Evolutionary conservation across 2,888 invertebrate genomes (phyloP), one percentile per base, ranked within the genome.

Genomic region (Gryllus longicercus): DNA sequence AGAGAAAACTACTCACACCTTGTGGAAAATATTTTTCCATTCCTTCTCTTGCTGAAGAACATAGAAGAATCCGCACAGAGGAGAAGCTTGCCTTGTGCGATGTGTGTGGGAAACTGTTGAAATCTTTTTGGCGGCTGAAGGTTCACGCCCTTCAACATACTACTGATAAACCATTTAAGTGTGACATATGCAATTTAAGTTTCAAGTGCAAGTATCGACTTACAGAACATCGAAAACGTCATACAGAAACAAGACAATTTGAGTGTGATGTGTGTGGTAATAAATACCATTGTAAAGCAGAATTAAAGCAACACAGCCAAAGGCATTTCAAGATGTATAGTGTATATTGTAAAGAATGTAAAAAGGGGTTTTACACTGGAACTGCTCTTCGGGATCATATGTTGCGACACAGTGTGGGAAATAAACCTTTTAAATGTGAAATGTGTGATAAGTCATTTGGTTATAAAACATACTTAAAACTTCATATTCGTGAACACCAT

Each of bases 291-390:
- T 84, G 85, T 77, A 84, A 84, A 14, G 85, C 85, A 14, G 85
- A 84, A 79, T 84, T 92, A 81, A 90, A 90, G 77, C 88, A 89
- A 0, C 92, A 92, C 83, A 85, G 88, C 0, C 86, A 89, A 2
- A 87, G 90, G 18, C 92, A 92, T 84, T 88, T 89, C 0, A 88
- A 89, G 11, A 88, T 89, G 21, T 90, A 89, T 82, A 89, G 89
- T 82, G 90, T 89, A 84, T 88, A 88, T 83, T 90, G 90, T 84
- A 88, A 88, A 80, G 86, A 88, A 11, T 90, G 90, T 84, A 88
- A 88, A 83, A 90, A 90, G 84, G 89, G 89, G n/a, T 90, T 90
- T 82, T 88, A 88, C 85, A 88, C 89, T 83, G 86, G 88, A 79
- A 88, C 89, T 51, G 88, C 85, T 80, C 88, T 89, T 81, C 87